Percentiles rank a stretch among this genome's conserved stretches.
Conservation (phyloP, 2,113 vertebrate species). For the Myanophis thanlyinensis region DNA sequence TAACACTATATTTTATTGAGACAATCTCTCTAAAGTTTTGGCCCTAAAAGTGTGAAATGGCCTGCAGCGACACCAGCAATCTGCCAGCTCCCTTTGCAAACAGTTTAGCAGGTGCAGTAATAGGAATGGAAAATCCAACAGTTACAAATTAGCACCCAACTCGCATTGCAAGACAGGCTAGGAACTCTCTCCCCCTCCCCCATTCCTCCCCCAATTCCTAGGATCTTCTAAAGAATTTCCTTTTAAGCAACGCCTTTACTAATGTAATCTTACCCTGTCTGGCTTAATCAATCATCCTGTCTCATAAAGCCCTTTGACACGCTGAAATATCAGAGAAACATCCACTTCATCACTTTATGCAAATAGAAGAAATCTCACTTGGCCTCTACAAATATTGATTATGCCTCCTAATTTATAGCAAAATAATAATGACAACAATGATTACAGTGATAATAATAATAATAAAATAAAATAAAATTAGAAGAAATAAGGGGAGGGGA, state of each 20-base stretch:
- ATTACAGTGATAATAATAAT: conserved; percentile 17
- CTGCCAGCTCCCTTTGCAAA: conserved; percentile 28
- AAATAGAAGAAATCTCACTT: conserved; percentile 51
- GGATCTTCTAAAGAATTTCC: conserved; percentile 23
- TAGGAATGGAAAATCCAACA: conserved; percentile 20
- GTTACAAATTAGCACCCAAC: conserved; percentile 31
- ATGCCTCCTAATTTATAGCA: conserved; percentile 49
- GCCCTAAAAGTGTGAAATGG: conserved; percentile 37
- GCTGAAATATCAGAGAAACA: conserved; percentile 49
- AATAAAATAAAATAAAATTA: conserved; percentile 7
- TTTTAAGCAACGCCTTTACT: conserved; percentile 24
- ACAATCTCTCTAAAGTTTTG: conserved; percentile 22
- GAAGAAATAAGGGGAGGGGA: background rate
- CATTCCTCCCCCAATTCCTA: too few species aligned
- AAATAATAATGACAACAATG: conserved; percentile 40
- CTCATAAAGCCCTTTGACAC: conserved; percentile 47
- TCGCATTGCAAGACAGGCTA: conserved; percentile 9
- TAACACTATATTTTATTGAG: conserved; percentile 17
- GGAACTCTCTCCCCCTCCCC: background rate
- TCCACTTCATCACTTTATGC: conserved; percentile 46
- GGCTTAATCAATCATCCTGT: conserved; percentile 49
- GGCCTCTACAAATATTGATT: conserved; percentile 59
- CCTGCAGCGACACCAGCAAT: conserved; percentile 23
- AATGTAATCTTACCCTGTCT: conserved; percentile 18
- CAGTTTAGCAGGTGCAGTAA: conserved; percentile 18